Evolutionary conservation across 2,888 invertebrate species (phyloP), one percentile per base, ranked within the genome.

Genomic region (Cremastinae sp.): DNA sequence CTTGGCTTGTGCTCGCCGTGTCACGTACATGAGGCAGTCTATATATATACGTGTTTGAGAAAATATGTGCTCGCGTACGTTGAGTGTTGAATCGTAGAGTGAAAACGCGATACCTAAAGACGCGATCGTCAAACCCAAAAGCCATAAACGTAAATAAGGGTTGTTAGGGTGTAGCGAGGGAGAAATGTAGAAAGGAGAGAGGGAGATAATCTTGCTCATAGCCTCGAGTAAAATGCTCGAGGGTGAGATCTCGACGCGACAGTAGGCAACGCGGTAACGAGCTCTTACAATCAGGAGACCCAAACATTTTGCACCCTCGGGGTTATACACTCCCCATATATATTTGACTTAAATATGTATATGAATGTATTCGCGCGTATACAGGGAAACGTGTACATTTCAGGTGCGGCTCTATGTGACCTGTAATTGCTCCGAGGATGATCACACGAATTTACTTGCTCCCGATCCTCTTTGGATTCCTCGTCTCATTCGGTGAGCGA

Each of bases 71-170:
- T 37, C 10, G 59, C n/a, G 70, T 20, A 37, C 45, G 56, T 56
- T 43, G 61, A 66, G 64, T 64, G 68, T 64, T 66, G 16, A 68
- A 76, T 68, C 75, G 69, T 59, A 59, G 53, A 65, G 56, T 56
- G 72, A 64, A 72, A 66, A 73, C 65, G 74, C 75, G 72, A 79
- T 77, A 76, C 76, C 79, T 77, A 49, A 79, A 78, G 86, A 85
- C 85, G 85, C 84, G 86, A 86, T 88, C 87, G 84, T 87, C 87
- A 86, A 88, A 85, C 84, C 85, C 83, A 81, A 83, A 86, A 59
- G 85, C 85, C 82, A 85, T 88, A 88, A 88, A 88, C 86, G 85
- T 88, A 88, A 88, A 88, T 88, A 88, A 88, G 88, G 88, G 86
- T 85, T 85, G 86, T 88, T 87, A 84, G 84, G 79, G 49, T 41